Evolutionary conservation across 2,888 invertebrate genomes (phyloP), one percentile per base, ranked within the genome.

Genomic region (Acanthacorydalis orientalis): DNA sequence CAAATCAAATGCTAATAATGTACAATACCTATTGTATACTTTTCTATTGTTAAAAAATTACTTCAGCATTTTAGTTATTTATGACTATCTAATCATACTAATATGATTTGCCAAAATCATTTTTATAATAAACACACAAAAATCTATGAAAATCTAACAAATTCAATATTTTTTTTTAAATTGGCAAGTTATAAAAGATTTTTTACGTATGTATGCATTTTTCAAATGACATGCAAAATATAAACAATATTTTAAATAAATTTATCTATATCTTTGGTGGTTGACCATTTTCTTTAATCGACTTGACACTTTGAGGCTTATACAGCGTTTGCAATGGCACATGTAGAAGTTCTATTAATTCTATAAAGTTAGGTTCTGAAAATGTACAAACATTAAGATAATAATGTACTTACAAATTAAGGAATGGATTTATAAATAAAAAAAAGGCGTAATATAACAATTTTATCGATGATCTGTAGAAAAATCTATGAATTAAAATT

Each of bases 281-380:
- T 42, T 57, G 57, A 10, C 62, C 62, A 48, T 62, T 62, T 54
- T 61, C 59, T 61, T 67, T 68, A 56, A 61, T 58, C 54, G 64
- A 64, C 53, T 63, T 62, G 55, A 55, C 51, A 47, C 64, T 67
- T 48, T 73, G 71, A 65, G 72, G 72, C 57, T 73, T 76, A 66
- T 88, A 90, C 57, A 90, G 75, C 43, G 82, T 80, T 65, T 90
- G 88, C 55, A 91, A 69, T 41, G 90, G 90, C 55, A 90, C 85
- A 62, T 91, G 90, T 42, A 91, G 73, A 50, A 91, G 67, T 68
- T 91, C 90, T 57, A 89, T 79, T 58, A 91, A 73, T 67, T 85
- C 78, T 54, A 85, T 79, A 63, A 82, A 88, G 66, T 86, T 79
- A 47, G 83, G 78, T 66, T 90, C 90, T 89, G 73, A 15, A 80